Conservation (phyloP, 2,888 invertebrate species). For the Lepetodrilus schrolli region DNA sequence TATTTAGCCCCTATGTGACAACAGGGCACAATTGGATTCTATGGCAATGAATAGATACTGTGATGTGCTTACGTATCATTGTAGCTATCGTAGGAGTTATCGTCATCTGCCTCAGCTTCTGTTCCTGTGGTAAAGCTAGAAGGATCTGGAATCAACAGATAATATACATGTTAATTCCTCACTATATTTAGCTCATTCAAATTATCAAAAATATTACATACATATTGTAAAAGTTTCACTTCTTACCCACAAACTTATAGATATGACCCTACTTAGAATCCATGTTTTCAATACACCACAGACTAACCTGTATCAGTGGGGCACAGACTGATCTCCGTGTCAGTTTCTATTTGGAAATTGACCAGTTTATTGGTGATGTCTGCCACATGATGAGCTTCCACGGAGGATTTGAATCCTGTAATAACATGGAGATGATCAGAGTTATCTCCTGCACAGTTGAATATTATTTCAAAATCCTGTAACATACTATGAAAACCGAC, state of each 20-base stretch:
- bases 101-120: conserved; percentile 43
- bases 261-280: too few species aligned
- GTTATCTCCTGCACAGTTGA: too few species aligned
- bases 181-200: too few species aligned
- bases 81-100: conserved; percentile 27
- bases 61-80: conserved; percentile 29
- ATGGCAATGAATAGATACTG: too few species aligned
- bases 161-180: too few species aligned
- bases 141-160: conserved; percentile 41
- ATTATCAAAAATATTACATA: too few species aligned
- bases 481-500: too few species aligned
- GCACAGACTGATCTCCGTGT: conserved; percentile 70
- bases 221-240: too few species aligned
- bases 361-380: conserved; percentile 74
- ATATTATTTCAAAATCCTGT: too few species aligned
- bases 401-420: conserved; percentile 58
- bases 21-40: neutral
- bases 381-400: conserved; percentile 70
- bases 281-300: too few species aligned
- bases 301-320: conserved; percentile 73
- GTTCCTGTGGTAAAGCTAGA: conserved; percentile 42
- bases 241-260: too few species aligned
- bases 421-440: neutral
- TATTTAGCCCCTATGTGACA: too few species aligned
- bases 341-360: conserved; percentile 75